A percentile compares a stretch with the other conserved stretches of the same genome.
These are phyloP conservation scores for Acyrthosiphon pisum DNA, from an alignment of 1,140 invertebrate species.

Conservation along the genomic window DNA sequence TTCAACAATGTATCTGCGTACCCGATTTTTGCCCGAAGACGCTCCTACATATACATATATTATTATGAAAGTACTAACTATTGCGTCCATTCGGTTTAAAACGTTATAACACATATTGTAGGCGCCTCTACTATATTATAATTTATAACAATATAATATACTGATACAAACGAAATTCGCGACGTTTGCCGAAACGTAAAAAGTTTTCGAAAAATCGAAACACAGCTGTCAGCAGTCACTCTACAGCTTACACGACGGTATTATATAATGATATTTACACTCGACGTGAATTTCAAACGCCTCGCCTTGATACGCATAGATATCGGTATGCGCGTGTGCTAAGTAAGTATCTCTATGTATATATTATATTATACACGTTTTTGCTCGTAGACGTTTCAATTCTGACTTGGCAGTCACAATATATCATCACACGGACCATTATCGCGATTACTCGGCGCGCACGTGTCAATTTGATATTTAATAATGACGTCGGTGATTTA, in stretches of 20 bases:
- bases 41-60: too few species aligned
- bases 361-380: background rate
- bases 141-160: too few species aligned
- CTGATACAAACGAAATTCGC: too few species aligned
- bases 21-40: too few species aligned
- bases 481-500: background rate
- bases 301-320: background rate
- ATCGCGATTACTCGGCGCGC: background rate
- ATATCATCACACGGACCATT: background rate
- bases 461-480: background rate
- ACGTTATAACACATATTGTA: too few species aligned
- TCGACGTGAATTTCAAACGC: background rate
- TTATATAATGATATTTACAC: background rate
- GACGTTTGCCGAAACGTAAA: background rate
- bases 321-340: background rate
- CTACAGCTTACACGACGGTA: background rate
- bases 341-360: too few species aligned
- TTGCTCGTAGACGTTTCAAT: background rate
- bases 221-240: background rate
- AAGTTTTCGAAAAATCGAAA: background rate
- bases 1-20: too few species aligned
- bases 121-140: too few species aligned
- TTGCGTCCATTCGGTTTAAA: too few species aligned
- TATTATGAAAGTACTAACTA: too few species aligned
- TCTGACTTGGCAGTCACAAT: background rate